Evolutionary conservation across 2,113 vertebrate species (phyloP), one percentile per base, ranked within the genome.

Genomic region (Eubucco bourcierii): DNA sequence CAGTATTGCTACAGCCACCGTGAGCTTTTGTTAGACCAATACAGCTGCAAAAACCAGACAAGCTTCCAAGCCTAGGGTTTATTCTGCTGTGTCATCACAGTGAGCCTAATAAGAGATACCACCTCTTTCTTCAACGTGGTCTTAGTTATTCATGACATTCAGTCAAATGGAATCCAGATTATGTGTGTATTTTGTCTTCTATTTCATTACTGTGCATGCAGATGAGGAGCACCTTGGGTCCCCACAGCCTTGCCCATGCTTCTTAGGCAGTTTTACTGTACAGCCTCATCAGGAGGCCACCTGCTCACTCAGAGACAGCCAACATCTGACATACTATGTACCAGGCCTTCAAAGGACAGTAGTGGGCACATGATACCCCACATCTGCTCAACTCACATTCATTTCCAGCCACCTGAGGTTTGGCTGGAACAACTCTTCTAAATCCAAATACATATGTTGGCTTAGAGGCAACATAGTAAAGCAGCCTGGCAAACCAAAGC

Each of bases 401-500:
- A 56, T 65, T 94, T 77, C 80, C 64, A 90, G 88, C 83, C 95
- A 90, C 71, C 80, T 68, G 56, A 90, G 80, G 78, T 67, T 93
- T 95, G 91, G 67, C 94, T 92, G 91, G 21, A 86, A 61, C 73
- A 64, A 66, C 60, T 58, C 67, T 76, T 63, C 85, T 61, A 80
- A 97, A 89, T 67, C 67, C 83, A 80, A 59, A 68, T 84, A 91
- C 93, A 92, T 91, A 78, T 89, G 88, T 78, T 96, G 95, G 87
- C 93, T 94, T 80, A 61, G 63, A 95, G 77, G 46, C 80, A 91
- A 88, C 77, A 55, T n/a, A 89, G 92, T 47, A 87, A 93, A 95
- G 91, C 55, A 91, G 92, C 82, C 95, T 80, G 72, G 91, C 82
- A 95, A 92, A 94, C 92, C 94, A 86, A 81, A 88, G 82, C 82